Base-by-base conservation (phyloP, 2,888 invertebrate species). In the Tigriopus californicus region DNA sequence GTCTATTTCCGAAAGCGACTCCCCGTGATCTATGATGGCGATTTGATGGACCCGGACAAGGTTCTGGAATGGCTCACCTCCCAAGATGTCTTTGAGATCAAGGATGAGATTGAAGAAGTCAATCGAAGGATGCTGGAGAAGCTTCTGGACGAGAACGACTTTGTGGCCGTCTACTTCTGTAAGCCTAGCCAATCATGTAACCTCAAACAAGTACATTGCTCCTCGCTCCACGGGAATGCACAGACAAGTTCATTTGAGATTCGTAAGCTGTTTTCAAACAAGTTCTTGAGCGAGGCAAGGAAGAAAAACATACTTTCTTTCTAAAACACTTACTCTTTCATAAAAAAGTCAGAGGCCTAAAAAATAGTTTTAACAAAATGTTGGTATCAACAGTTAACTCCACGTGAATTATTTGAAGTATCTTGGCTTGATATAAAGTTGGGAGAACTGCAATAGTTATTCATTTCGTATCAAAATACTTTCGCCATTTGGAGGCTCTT, bases 81-180 rank as follows among this genome's bases (percentile, higher is more conserved):
- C 53, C 90, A 91, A 68, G 91, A 91, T 69, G 87, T 90, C 58
- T 90, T 91, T 73, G 90, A 91, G 73, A 83, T 91, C 58, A 90
- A 89, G 75, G 91, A 90, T 69, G 91, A 91, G 78, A 94, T 94
- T 68, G 92, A 92, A 71, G 92, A 94, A 70, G 94, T 95, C 10
- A 92, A 94, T 72, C 81, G 87, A 63, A 91, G 92, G 74, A 92
- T 92, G 89, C 75, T 94, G 67, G 91, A 94, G 68, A 94, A 94
- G 73, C 74, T 94, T 20, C 73, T 94, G 58, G 88, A 91, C 65
- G 94, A 94, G 70, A 91, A 91, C 67, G 92, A 92, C 74, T 94
- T 90, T 69, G 76, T 95, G 55, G 85, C 91, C 6, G 91, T 95
- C 58, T 92, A 86, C 71, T 94, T 94, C 72, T 95, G 92, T 94